phyloP scores from a whole-genome alignment of 2,888 invertebrate genomes.

The Meliscaeva auricollis region DNA sequence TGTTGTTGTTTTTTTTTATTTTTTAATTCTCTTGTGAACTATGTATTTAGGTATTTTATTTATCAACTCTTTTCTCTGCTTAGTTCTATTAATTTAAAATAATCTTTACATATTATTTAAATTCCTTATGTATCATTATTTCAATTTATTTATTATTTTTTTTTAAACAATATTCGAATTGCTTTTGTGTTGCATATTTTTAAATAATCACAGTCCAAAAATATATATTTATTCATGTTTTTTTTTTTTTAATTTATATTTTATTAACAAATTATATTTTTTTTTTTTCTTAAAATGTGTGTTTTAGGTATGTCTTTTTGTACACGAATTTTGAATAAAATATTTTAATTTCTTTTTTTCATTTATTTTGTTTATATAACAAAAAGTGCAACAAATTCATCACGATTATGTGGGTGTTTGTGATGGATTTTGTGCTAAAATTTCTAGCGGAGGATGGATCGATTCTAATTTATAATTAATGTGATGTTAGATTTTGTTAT shows the following conservation, averaged over 20 bases:
- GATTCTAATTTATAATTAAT: slow-evolving; percentile 55
- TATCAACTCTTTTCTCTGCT: slow-evolving; percentile 2
- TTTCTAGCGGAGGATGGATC: slow-evolving; percentile 71
- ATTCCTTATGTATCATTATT: slow-evolving; percentile 42
- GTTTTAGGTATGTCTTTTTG: slow-evolving; percentile 50
- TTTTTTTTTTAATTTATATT: slow-evolving; percentile 43
- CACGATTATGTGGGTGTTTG: slow-evolving; percentile 47
- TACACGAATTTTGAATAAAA: slow-evolving; percentile 60
- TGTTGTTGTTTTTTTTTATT: neutral
- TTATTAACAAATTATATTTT: slow-evolving; percentile 20
- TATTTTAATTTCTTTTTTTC: slow-evolving; percentile 2
- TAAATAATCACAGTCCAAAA: slow-evolving; percentile 77
- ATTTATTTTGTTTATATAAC: slow-evolving; percentile 12
- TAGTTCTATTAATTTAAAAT: slow-evolving; percentile 7
- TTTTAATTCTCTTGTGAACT: slow-evolving; percentile 21
- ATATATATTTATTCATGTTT: slow-evolving; percentile 66
- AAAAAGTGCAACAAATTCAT: slow-evolving; percentile 64
- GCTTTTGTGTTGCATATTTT: slow-evolving; percentile 78
- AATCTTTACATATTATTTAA: slow-evolving; percentile 16
- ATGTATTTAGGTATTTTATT: neutral
- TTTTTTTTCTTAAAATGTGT: slow-evolving; percentile 2
- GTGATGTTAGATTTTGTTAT: slow-evolving; percentile 22
- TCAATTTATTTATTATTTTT: slow-evolving; percentile 35
- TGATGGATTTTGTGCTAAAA: slow-evolving; percentile 49
- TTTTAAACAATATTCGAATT: slow-evolving; percentile 76